These are phyloP conservation scores for Brachystomella parvula DNA, from an alignment of 1,140 invertebrate genomes.

Conservation along the genomic window DNA sequence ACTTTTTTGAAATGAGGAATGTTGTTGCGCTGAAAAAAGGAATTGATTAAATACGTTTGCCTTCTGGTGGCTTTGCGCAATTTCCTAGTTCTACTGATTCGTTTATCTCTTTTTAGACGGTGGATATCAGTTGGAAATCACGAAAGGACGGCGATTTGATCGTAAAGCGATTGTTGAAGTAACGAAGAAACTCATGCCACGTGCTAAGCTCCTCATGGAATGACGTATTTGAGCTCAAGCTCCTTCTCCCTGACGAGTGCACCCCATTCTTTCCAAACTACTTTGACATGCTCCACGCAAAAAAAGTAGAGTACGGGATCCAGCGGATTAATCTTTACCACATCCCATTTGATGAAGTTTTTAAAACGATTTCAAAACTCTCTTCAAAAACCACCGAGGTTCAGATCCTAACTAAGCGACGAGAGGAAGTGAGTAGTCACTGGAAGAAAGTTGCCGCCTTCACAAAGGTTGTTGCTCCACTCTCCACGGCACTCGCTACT, in stretches of 20 bases:
- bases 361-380: not conserved
- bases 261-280: not conserved
- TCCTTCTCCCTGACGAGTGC: not conserved
- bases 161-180: not conserved
- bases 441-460: not conserved
- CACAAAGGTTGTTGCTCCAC: not conserved
- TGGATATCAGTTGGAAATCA: not conserved
- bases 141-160: not conserved
- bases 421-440: not conserved
- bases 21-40: too few relatives aligned
- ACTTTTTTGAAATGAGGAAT: too few relatives aligned
- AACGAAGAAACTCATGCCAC: not conserved
- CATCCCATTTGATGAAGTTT: not conserved
- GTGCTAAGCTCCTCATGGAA: not conserved
- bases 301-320: not conserved
- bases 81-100: too few relatives aligned
- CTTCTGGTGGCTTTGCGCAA: not conserved
- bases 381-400: too few relatives aligned
- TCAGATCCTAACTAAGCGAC: not conserved
- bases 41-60: too few relatives aligned
- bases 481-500: not conserved
- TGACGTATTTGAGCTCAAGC: not conserved
- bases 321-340: not conserved
- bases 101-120: not conserved
- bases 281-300: not conserved